phyloP scores from a whole-genome alignment of 2,113 vertebrate species.

The Gobio gobio region DNA sequence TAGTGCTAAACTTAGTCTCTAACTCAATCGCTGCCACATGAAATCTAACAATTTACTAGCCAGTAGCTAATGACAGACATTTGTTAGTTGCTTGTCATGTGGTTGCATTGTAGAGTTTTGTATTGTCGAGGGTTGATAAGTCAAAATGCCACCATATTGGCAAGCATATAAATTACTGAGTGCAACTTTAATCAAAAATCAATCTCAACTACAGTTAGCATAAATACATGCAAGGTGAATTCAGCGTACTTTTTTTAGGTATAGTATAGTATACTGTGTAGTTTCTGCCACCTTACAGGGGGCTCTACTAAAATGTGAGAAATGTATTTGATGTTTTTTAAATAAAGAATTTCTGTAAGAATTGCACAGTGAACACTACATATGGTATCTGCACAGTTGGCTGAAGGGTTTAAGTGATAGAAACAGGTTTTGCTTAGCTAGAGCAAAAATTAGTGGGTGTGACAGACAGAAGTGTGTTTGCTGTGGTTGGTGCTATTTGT shows the following conservation, averaged over 20 bases:
- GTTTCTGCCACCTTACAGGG: no score
- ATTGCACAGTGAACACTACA: neutral
- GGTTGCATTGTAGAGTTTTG: no score
- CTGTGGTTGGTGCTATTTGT: conserved; percentile 22
- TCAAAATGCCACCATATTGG: neutral
- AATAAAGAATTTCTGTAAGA: neutral
- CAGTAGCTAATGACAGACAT: no score
- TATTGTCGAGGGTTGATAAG: neutral
- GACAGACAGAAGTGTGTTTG: conserved; percentile 15
- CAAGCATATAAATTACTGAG: neutral
- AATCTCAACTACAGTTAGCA: neutral
- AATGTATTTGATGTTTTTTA: no score
- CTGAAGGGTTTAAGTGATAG: neutral
- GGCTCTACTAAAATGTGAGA: no score
- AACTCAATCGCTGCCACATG: no score
- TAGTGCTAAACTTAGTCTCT: no score
- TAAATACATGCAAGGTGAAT: no score
- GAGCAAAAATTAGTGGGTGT: neutral
- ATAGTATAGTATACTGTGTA: no score
- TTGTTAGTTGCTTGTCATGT: no score
- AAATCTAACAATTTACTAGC: no score
- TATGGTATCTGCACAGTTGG: neutral
- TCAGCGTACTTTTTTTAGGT: no score
- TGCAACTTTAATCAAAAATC: neutral
- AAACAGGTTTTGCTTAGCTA: conserved; percentile 1